These are phyloP conservation scores for Leptarthrus brevirostris DNA, from an alignment of 2,888 invertebrate genomes.

Conservation along the genomic window DNA sequence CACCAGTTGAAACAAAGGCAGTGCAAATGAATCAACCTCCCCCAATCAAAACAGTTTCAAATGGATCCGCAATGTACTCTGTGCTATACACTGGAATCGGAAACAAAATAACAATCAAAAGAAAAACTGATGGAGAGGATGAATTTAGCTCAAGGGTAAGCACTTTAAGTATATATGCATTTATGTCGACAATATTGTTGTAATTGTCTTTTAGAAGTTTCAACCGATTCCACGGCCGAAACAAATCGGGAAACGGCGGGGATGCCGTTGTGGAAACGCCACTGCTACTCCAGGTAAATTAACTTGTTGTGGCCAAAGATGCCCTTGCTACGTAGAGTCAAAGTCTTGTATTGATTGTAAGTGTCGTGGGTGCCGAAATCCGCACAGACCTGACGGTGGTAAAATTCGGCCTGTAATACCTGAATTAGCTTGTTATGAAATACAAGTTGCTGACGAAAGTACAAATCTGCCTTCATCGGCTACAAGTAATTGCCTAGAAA, in stretches of 20 bases:
- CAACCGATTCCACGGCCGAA: constrained; percentile 55
- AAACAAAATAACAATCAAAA: constrained; percentile 85
- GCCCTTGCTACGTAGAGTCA: constrained; percentile 92
- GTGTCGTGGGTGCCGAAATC: constrained; percentile 93
- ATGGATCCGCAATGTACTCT: constrained; percentile 77
- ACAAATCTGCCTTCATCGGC: constrained; percentile 54
- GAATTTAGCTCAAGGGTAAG: constrained; percentile 66
- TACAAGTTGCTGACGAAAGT: constrained; percentile 64
- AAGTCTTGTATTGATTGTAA: constrained; percentile 91
- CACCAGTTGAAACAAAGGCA: constrained; percentile 51
- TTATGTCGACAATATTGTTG: neutral
- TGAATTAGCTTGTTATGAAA: constrained; percentile 73
- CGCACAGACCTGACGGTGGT: constrained; percentile 83
- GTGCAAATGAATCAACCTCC: constrained; percentile 57
- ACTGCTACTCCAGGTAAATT: constrained; percentile 89
- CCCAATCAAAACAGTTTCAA: constrained; percentile 67
- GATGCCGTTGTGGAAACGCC: constrained; percentile 92
- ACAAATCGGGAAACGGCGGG: constrained; percentile 71
- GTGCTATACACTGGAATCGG: constrained; percentile 84
- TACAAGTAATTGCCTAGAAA: constrained; percentile 21
- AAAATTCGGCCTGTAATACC: constrained; percentile 78
- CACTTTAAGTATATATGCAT: neutral
- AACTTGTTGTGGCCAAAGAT: constrained; percentile 93
- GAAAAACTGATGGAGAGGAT: constrained; percentile 75
- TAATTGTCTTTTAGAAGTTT: constrained; percentile 44